phyloP scores from a whole-genome alignment of 2,113 vertebrate species.

The Formicarius rufipectus region DNA sequence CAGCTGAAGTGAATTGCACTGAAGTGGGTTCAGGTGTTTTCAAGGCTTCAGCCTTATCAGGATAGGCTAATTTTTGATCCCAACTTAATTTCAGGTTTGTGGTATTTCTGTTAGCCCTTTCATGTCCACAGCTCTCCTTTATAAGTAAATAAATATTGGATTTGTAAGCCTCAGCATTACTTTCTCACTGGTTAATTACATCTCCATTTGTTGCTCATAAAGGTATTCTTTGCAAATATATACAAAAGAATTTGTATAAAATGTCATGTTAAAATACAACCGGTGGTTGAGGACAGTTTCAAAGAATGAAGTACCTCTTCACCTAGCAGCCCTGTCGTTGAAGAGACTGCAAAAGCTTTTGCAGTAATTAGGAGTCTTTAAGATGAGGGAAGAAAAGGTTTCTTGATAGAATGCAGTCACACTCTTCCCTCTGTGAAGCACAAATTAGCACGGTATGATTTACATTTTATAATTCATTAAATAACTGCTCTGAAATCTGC shows the following conservation, averaged over 20 bases:
- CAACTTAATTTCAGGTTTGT: neutral
- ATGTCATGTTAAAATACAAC: neutral
- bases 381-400: neutral
- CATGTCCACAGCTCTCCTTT: neutral
- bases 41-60: neutral
- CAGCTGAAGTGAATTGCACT: neutral
- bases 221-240: neutral
- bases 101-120: neutral
- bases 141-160: neutral
- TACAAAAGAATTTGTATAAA: neutral
- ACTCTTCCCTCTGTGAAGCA: neutral
- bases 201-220: neutral
- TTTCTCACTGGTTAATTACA: neutral
- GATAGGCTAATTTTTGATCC: neutral
- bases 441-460: neutral
- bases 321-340: neutral
- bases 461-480: neutral
- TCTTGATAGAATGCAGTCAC: rapidly evolving
- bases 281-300: neutral
- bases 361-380: neutral
- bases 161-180: neutral
- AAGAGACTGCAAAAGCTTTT: neutral
- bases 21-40: neutral
- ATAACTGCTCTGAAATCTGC: neutral
- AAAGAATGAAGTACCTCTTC: neutral